phyloP scores from a whole-genome alignment of 2,113 vertebrate genomes.

The Mungos mungo region DNA sequence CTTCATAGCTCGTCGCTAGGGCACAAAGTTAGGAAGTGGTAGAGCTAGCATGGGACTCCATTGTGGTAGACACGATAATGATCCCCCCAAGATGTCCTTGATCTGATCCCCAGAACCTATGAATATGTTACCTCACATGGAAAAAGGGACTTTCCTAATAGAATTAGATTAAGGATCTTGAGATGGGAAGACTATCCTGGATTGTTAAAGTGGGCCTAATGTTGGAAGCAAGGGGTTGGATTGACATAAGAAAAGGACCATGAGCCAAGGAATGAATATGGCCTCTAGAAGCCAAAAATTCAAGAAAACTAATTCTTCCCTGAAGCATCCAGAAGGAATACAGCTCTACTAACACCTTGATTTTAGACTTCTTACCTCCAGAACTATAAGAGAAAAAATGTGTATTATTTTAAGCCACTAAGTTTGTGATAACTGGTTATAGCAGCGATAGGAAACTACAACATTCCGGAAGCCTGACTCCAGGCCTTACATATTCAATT shows the following conservation, averaged over 20 bases:
- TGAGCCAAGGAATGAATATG: not conserved
- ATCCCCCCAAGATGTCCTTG: not conserved
- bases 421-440: not conserved
- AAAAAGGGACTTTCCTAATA: not conserved
- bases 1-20: not conserved
- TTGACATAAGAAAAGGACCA: not conserved
- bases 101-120: not conserved
- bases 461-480: not conserved
- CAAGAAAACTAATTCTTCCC: not conserved
- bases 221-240: not conserved
- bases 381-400: not conserved
- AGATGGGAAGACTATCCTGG: not conserved
- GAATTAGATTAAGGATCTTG: not conserved
- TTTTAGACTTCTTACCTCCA: not conserved
- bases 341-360: not conserved
- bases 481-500: not conserved
- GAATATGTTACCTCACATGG: not conserved
- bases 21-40: not conserved
- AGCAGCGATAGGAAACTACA: not conserved
- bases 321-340: not conserved
- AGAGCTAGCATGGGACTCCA: not conserved
- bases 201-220: not conserved
- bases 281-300: not conserved
- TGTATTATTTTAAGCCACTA: not conserved
- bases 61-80: not conserved